Base-by-base conservation (phyloP, 2,113 vertebrate genomes). In the Erythrocercus mccallii region DNA sequence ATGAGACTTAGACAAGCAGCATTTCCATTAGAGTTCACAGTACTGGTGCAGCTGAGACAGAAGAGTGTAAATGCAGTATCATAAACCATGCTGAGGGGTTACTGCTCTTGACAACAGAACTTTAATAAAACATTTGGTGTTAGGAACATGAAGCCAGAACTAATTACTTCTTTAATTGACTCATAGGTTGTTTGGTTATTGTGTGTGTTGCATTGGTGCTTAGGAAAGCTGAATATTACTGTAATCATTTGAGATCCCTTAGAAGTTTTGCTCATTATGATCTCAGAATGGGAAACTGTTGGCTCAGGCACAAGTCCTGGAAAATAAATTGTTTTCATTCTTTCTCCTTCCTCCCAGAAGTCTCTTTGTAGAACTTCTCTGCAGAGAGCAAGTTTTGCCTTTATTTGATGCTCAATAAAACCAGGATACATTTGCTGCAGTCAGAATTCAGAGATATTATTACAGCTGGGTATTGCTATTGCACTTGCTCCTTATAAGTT, bases 321-420 rank as follows among this genome's bases (percentile, higher is more conserved):
- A 83, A 92, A 74, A 92, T 20, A 71, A 88, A 85, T 66, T 18
- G 61, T 79, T 91, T 95, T 95, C 48, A 78, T 96, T 82, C 42
- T 87, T 20, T 80, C 33, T 47, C 6, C 64, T 88, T 70, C 38
- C 22, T 88, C 74, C 60, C 50, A 45, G 48, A 86, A 86, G 62
- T 68, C 35, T 94, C 10, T 0, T 64, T 74, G 90, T 40, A 53
- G 68, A 91, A 22, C 20, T 72, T 57, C 42, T 80, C 42, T 91
- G 51, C 47, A 42, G 70, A 70, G 73, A 62, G 37, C 62, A 74
- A 27, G 42, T 95, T 92, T 69, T 18, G 13, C 44, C 31, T 86
- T 76, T 78, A 48, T 89, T 90, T 78, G 30, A 15, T 87, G 40
- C 37, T 61, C 51, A 90, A 27, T 90, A 66, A 87, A 94, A 54